A percentile compares a stretch with the other conserved stretches of the same genome.
phyloP scores from a whole-genome alignment of 2,113 vertebrate species.

The Megaleporinus macrocephalus region DNA sequence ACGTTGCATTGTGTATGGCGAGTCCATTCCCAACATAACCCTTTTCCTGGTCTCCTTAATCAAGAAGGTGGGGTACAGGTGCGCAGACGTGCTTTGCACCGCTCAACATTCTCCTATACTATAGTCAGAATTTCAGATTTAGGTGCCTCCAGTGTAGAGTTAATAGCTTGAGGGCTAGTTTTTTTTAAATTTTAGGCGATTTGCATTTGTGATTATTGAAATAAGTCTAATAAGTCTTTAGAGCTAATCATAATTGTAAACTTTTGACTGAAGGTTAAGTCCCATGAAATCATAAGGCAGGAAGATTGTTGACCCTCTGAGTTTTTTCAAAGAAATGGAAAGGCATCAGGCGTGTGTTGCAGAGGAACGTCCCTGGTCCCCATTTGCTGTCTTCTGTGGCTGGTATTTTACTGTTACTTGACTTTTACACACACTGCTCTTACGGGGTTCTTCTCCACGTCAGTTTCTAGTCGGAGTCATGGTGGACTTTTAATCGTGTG shows the following conservation, averaged over 20 bases:
- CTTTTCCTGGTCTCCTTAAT: not conserved
- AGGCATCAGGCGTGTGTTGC: not conserved
- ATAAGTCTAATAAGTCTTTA: not conserved
- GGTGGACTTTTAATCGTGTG: not conserved
- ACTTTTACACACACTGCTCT: not conserved
- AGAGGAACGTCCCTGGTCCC: not conserved
- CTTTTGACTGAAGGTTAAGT: not conserved
- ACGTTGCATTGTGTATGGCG: too few relatives aligned
- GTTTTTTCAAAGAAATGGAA: not conserved
- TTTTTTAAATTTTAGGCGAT: not conserved
- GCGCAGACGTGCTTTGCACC: not conserved
- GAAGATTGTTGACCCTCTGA: too few relatives aligned
- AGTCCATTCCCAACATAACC: too few relatives aligned
- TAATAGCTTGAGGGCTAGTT: conserved; percentile 1
- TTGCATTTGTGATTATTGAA: conserved; percentile 1
- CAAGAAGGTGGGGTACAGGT: not conserved
- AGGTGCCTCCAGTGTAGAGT: not conserved
- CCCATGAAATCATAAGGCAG: not conserved
- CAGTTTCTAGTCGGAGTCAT: not conserved
- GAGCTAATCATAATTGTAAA: not conserved
- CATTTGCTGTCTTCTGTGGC: not conserved
- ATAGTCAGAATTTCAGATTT: not conserved
- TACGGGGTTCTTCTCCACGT: not conserved
- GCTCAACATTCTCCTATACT: not conserved
- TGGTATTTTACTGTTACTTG: not conserved